Conservation (phyloP, 64 coral and sea anemone species). For the Porites lutea region DNA sequence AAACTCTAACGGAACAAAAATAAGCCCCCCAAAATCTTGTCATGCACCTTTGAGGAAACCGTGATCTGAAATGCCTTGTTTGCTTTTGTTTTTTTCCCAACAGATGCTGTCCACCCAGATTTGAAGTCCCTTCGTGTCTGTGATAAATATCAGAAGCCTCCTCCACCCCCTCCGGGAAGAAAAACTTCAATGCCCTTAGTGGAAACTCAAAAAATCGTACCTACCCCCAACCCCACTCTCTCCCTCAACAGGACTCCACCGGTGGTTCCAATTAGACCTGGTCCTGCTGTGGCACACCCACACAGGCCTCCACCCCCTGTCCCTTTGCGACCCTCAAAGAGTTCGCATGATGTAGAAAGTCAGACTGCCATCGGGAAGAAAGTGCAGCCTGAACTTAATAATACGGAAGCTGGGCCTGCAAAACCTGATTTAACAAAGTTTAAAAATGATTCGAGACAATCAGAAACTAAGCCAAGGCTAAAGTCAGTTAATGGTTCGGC, state of each 20-base stretch:
- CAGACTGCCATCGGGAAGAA: too few species aligned
- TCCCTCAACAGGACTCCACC: slow-evolving; percentile 26
- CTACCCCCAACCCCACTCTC: not conserved
- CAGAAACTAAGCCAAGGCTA: not conserved
- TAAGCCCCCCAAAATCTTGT: too few species aligned
- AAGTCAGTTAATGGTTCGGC: not conserved
- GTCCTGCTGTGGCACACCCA: not conserved
- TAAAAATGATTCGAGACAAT: not conserved
- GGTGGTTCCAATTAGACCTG: slow-evolving; percentile 20
- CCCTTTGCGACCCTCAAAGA: slow-evolving; percentile 1
- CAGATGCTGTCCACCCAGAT: not conserved
- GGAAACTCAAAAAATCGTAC: slow-evolving; percentile 6
- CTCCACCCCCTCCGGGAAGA: slow-evolving; percentile 51
- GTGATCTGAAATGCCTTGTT: too few species aligned
- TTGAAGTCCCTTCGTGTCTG: slow-evolving; percentile 18
- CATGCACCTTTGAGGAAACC: too few species aligned
- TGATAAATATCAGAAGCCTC: slow-evolving; percentile 49
- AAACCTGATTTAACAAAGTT: not conserved
- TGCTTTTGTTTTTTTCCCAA: not conserved
- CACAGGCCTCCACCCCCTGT: slow-evolving; percentile 15
- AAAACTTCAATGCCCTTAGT: slow-evolving; percentile 64
- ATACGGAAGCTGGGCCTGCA: not conserved
- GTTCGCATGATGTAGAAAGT: not conserved
- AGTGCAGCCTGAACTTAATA: not conserved
- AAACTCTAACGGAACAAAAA: too few species aligned